phyloP scores from a whole-genome alignment of 2,113 vertebrate genomes.

The Edolisoma coerulescens region DNA sequence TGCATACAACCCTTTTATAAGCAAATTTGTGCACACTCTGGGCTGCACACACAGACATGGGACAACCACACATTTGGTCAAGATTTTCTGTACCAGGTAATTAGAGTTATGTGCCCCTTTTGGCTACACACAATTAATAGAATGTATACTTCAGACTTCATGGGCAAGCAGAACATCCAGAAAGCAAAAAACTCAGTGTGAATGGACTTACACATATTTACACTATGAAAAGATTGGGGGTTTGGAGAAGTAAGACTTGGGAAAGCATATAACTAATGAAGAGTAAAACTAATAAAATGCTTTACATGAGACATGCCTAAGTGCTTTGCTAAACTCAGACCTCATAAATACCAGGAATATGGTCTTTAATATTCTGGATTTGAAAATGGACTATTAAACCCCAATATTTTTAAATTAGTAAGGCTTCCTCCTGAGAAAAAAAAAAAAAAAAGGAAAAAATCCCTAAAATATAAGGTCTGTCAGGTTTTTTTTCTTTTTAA shows the following conservation, averaged over 20 bases:
- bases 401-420: not conserved
- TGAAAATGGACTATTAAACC: not conserved
- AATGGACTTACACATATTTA: not conserved
- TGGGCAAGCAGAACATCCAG: not conserved
- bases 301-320: not conserved
- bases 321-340: not conserved
- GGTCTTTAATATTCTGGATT: not conserved
- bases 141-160: not conserved
- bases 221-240: not conserved
- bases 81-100: not conserved
- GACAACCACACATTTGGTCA: not conserved
- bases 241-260: not conserved
- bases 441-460: not conserved
- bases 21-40: not conserved
- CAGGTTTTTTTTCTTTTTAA: not conserved
- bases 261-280: not conserved
- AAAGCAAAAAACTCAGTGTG: not conserved
- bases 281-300: not conserved
- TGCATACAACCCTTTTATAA: not conserved
- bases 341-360: not conserved
- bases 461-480: not conserved
- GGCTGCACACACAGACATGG: not conserved
- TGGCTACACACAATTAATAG: not conserved
- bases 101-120: not conserved
- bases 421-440: not conserved